phyloP scores from a whole-genome alignment of 1,140 invertebrate species.

The Ostrea denselamellosa region DNA sequence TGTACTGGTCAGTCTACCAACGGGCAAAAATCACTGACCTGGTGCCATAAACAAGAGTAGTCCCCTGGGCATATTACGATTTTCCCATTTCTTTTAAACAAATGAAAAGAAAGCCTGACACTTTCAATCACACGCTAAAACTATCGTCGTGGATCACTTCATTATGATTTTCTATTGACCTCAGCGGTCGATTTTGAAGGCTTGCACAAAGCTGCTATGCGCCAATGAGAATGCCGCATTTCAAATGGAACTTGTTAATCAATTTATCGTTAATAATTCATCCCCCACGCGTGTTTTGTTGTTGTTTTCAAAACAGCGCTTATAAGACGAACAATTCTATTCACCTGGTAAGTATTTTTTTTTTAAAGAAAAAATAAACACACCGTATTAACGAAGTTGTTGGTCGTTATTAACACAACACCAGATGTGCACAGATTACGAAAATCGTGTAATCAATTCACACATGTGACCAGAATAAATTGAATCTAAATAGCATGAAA shows the following conservation, averaged over 20 bases:
- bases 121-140: constrained; percentile 38
- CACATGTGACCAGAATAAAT: constrained; percentile 20
- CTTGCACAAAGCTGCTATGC: constrained; percentile 8
- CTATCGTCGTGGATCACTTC: constrained; percentile 17
- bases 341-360: background rate
- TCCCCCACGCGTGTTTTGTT: background rate
- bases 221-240: constrained; percentile 20
- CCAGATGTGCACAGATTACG: background rate
- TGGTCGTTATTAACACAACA: background rate
- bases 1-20: constrained; percentile 1
- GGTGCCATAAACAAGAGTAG: constrained; percentile 32
- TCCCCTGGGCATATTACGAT: constrained; percentile 18
- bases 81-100: constrained; percentile 24
- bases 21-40: background rate
- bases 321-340: background rate
- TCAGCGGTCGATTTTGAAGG: constrained; percentile 12
- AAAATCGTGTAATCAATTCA: constrained; percentile 30
- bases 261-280: constrained; percentile 39
- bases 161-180: constrained; percentile 27
- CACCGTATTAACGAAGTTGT: background rate
- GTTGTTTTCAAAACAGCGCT: background rate
- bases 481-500: constrained; percentile 23
- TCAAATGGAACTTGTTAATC: constrained; percentile 32
- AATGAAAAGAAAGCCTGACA: constrained; percentile 32
- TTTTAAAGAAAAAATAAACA: constrained; percentile 2